Evolutionary conservation across 2,797 vertebrate species (phyloP), one percentile per base, ranked within the genome.

Genomic region (Numenius phaeopus): DNA sequence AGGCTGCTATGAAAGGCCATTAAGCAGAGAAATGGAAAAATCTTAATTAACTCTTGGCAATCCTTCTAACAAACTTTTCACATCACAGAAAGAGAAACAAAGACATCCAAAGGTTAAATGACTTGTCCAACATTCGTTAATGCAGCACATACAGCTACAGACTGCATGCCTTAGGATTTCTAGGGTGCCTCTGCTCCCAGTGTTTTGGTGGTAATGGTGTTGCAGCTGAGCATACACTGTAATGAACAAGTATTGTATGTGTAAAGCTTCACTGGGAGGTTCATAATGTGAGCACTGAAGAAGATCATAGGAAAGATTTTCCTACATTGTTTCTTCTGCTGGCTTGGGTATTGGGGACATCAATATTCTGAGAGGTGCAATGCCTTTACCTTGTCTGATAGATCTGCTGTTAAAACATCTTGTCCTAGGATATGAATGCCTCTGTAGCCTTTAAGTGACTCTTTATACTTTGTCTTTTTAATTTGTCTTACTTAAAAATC

Each of bases 271-370:
- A 7, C 8, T 50, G 67, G 21, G 32, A 65, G 1, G 1, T 58
- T 50, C 34, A 21, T 42, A 22, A 27, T 46, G 8, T 14, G 22
- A 62, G 9, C 26, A 10, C 61, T 66, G 69, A 83, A 73, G 42
- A 50, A 81, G 57, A 77, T 4, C 11, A 29, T 4, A 55, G 24
- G 47, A 85, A 58, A 10, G 61, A 22, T 14, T 90, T 72, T 57
- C 18, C 39, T 77, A 19, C 22, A 8, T 17, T 83, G 10, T 44
- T 61, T 65, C 64, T 71, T 72, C 19, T 0, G 0, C 40, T 82
- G 34, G 7, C 19, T 73, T 6, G 5, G 64, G 13, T 1, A 1
- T 0, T 12, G 10, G 57, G 30, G 7, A 44, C 16, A 24, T 58
- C 47, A 50, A 3, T 50, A 52, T 23, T 64, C 32, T 14, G 67